Conservation (phyloP, 2,113 vertebrate species). For the Festucalex cinctus region DNA sequence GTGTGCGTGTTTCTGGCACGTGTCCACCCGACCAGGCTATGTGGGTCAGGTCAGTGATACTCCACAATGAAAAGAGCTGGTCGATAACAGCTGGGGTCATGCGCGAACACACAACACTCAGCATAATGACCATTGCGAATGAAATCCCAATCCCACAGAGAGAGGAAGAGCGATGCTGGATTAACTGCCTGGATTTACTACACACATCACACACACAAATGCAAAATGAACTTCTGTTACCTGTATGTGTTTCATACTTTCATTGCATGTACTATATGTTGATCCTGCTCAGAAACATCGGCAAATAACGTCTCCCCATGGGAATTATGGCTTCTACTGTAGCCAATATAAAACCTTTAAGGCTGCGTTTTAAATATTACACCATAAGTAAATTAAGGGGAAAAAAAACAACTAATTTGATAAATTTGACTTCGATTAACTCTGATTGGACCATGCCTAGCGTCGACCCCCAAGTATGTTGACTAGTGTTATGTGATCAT, state of each 20-base stretch:
- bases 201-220: neutral
- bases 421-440: too few species aligned
- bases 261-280: neutral
- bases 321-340: too few species aligned
- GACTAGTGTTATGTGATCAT: too few species aligned
- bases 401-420: too few species aligned
- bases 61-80: slow-evolving; percentile 28
- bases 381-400: too few species aligned
- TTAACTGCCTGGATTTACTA: slow-evolving; percentile 49
- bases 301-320: neutral
- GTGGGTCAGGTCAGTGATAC: slow-evolving; percentile 63
- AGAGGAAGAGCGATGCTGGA: slow-evolving; percentile 26
- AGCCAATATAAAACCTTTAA: too few species aligned
- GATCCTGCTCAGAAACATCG: neutral
- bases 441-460: too few species aligned
- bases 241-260: neutral
- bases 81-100: slow-evolving; percentile 58
- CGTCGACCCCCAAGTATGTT: too few species aligned
- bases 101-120: slow-evolving; percentile 41
- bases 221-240: slow-evolving; percentile 5
- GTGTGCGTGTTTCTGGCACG: slow-evolving; percentile 6
- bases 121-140: slow-evolving; percentile 50
- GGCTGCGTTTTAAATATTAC: too few species aligned
- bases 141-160: slow-evolving; percentile 45
- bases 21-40: slow-evolving; percentile 30